phyloP scores from a whole-genome alignment of 2,888 invertebrate species.

The Lottia scabra region DNA sequence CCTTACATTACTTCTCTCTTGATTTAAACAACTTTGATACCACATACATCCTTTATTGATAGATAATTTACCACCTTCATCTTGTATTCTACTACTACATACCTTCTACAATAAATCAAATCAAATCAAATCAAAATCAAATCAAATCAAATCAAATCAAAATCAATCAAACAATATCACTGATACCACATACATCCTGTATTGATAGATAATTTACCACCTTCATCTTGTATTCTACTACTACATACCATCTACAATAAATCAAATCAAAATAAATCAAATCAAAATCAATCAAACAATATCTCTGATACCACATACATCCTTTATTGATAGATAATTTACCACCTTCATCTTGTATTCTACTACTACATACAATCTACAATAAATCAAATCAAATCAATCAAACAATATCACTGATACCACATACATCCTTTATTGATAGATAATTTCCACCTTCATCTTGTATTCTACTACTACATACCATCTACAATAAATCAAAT shows the following conservation, averaged over 20 bases:
- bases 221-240: conserved; percentile 7
- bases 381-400: no score
- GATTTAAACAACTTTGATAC: conserved; percentile 21
- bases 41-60: conserved; percentile 28
- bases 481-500: no score
- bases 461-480: no score
- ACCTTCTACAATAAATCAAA: conserved; percentile 15
- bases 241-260: conserved; percentile 21
- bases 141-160: no score
- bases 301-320: conserved; percentile 24
- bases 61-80: conserved; percentile 9
- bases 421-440: no score
- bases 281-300: conserved; percentile 8
- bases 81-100: conserved; percentile 17
- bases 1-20: conserved; percentile 18
- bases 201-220: conserved; percentile 17
- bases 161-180: no score
- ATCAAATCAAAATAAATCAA: no score
- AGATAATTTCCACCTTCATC: no score
- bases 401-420: no score
- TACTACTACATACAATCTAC: conserved; percentile 22
- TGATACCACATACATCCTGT: conserved; percentile 26
- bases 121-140: no score
- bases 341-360: conserved; percentile 3
- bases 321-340: conserved; percentile 22